Base-by-base conservation (phyloP, 2,797 vertebrate genomes). In the Onychomys torridus region DNA sequence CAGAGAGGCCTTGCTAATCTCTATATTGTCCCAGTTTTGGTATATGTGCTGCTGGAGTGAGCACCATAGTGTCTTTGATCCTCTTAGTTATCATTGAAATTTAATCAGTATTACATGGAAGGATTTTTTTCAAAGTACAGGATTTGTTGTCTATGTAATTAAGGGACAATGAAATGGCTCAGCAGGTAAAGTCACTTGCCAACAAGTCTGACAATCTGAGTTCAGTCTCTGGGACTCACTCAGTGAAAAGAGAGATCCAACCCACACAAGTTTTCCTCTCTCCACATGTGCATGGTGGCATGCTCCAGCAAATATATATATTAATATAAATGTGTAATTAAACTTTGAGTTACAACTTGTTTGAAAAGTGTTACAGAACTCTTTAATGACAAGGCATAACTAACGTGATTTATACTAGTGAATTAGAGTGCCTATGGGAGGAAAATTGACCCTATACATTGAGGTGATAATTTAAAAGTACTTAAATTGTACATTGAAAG, bases 321-420 rank as follows among this genome's bases (percentile, higher is more conserved):
- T 84, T 46, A 46, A 86, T 52, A 27, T 7, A 86, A 55, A 83
- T 43, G 40, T 85, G 43, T 85, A 85, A 23, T 40, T 27, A 79
- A 1, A 78, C 23, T 7, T 91, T 96, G 92, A 71, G 34, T n/a
- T 37, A 76, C 0, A 92, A 5, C 52, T 96, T 90, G 16, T 96
- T 89, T 96, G 40, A 89, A 13, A 89, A n/a, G 32, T 95, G 4
- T 86, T 93, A 85, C 2, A 89, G 49, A 77, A 83, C 32, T 77
- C 43, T 84, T 91, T 65, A 95, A 10, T 73, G 55, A 88, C n/a
- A 93, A 81, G 32, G 17, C 75, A 69, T 84, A 89, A 83, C 32
- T 92, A 34, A 79, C 76, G 88, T 86, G 94, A 92, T 95, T 95
- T 94, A 61, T 96, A 77, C 19, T 94, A 79, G 71, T 85, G 21